These are phyloP conservation scores for Synergus umbraculus DNA, from an alignment of 2,888 invertebrate genomes.

Conservation along the genomic window DNA sequence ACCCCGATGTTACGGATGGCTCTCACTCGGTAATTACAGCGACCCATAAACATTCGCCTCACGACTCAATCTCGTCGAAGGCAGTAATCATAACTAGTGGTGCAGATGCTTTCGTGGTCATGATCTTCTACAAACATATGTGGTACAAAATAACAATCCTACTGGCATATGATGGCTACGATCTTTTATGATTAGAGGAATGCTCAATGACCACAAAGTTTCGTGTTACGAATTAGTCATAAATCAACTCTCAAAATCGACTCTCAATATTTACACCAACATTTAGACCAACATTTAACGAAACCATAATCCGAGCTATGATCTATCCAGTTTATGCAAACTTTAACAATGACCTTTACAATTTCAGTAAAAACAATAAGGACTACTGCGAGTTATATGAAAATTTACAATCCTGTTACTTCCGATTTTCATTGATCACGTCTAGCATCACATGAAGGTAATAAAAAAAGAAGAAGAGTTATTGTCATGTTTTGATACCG, in stretches of 20 bases:
- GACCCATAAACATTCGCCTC: slow-evolving; percentile 69
- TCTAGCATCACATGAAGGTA: background rate
- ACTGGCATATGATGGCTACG: background rate
- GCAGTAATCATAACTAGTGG: slow-evolving; percentile 34
- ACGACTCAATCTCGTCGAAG: slow-evolving; percentile 66
- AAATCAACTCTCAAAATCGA: background rate
- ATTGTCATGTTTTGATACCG: background rate
- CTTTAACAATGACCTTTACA: background rate
- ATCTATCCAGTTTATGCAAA: background rate
- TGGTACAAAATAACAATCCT: slow-evolving; percentile 4
- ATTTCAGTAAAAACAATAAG: background rate
- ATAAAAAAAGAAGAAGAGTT: background rate
- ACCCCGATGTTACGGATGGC: slow-evolving; percentile 60
- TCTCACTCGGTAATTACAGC: slow-evolving; percentile 70
- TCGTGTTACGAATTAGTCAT: background rate
- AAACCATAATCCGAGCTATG: background rate
- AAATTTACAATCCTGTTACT: background rate
- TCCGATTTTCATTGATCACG: background rate
- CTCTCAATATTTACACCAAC: background rate
- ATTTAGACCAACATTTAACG: background rate
- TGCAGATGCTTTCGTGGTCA: slow-evolving; percentile 26
- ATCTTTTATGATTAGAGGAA: background rate
- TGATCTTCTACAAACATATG: background rate
- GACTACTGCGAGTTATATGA: background rate
- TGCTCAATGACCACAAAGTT: background rate